Base-by-base conservation (phyloP, 2,888 invertebrate species). In the Torymus tubicola region DNA sequence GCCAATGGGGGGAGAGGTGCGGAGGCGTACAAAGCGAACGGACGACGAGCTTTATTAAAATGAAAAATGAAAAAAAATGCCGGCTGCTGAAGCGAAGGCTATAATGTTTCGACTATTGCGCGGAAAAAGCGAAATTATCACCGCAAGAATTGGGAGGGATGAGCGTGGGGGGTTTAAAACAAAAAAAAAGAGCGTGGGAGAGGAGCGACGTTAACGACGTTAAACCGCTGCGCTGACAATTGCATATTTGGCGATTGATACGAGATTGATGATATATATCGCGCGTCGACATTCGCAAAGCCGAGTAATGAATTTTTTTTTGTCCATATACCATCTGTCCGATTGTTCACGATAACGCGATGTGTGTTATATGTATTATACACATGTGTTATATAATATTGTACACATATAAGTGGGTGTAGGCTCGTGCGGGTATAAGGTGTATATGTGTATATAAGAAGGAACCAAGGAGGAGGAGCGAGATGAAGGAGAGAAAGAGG, bases 21-120 rank as follows among this genome's bases (percentile, higher is more conserved):
- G 2, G 31, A 42, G 12, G 21, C 58, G 52, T 58, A 71, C 64
- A 78, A 58, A 70, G 70, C 77, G 63, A 42, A 42, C 42, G 42
- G 42, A 42, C 14, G 31, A 68, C 65, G 68, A 65, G 75, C 70
- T 80, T 75, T 80, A 80, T 80, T 75, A 75, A 80, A 75, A 64
- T 69, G 57, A 53, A 75, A 64, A 68, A 73, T 50, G n/a, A 12
- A 18, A 58, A 65, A 76, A 31, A 21, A 31, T 57, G 61, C n/a
- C 21, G 69, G 24, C n/a, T 58, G 52, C 4, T 52, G 42, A 21
- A 53, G 18, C 24, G 1, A 2, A 5, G 24, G 50, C 53, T 72
- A 53, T 61, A 60, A 61, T 61, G 61, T 53, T 72, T 72, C 61
- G n/a, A 52, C 18, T 60, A 24, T 60, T 21, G n/a, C 50, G 61